Evolutionary conservation across 2,797 vertebrate genomes (phyloP).

Genomic region (Catamblyrhynchus diadema): DNA sequence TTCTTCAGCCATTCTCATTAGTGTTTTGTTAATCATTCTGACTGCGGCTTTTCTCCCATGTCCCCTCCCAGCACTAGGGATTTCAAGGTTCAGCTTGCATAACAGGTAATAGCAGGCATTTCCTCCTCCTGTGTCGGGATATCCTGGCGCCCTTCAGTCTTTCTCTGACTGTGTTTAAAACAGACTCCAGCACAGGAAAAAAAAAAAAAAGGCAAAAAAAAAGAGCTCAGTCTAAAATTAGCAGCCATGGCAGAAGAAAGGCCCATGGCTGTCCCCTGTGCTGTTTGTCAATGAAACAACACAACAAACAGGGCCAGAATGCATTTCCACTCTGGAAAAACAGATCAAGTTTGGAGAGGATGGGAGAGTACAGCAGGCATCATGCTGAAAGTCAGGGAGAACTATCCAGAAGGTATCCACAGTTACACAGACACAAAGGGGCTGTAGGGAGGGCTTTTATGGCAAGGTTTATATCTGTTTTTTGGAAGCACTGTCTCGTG

Average conservation of each 20-base stretch:
- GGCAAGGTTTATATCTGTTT: background rate
- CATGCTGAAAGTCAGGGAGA: background rate
- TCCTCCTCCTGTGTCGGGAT: conserved; percentile 98
- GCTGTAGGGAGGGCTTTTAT: background rate
- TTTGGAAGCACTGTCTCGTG: background rate
- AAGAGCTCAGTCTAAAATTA: conserved; percentile 87
- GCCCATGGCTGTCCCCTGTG: conserved; percentile 45
- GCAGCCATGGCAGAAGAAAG: conserved; percentile 75
- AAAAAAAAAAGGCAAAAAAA: conserved; percentile 28
- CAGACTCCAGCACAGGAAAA: conserved; percentile 74
- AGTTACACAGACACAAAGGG: background rate
- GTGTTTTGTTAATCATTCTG: conserved; percentile 23
- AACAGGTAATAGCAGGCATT: conserved; percentile 99
- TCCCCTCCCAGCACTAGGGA: conserved; percentile 63
- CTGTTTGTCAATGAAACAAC: conserved; percentile 77
- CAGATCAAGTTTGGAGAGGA: background rate
- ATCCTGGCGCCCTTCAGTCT: conserved; percentile 99
- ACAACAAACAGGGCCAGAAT: conserved; percentile 61
- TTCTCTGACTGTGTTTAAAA: conserved; percentile 83
- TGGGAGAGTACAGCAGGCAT: background rate
- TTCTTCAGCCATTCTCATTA: conserved; percentile 8
- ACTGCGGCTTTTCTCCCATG: conserved; percentile 49
- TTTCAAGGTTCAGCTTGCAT: conserved; percentile 88
- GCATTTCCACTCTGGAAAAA: conserved; percentile 66
- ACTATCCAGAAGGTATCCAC: background rate